These are phyloP conservation scores for Lithodes maja DNA, from an alignment of 2,888 invertebrate species.

Conservation along the genomic window DNA sequence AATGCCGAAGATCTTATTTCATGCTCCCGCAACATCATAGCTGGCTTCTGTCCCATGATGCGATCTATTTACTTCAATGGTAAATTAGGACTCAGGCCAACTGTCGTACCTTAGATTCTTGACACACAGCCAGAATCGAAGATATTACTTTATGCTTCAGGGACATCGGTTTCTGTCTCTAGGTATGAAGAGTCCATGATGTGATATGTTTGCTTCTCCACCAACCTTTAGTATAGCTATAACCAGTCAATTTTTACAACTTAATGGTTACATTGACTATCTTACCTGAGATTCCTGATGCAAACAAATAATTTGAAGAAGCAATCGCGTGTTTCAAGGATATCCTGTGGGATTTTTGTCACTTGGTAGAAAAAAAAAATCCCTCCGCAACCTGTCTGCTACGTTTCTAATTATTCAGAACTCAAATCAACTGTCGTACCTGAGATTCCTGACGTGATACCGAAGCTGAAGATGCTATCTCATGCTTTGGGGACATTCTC, in stretches of 20 bases:
- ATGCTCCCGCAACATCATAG: no score
- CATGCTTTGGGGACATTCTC: constrained; percentile 43
- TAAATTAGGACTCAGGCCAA: no score
- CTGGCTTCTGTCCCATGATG: no score
- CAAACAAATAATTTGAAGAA: background rate
- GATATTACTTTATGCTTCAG: background rate
- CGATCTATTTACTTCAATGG: no score
- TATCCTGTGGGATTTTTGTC: background rate
- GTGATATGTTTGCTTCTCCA: background rate
- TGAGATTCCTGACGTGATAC: constrained; percentile 37
- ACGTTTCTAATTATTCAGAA: background rate
- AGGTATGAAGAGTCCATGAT: background rate
- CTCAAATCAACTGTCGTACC: constrained; percentile 20
- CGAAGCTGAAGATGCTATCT: constrained; percentile 5
- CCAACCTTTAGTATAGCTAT: background rate
- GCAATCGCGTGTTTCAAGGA: background rate
- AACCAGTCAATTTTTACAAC: background rate
- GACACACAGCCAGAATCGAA: background rate
- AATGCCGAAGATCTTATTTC: no score
- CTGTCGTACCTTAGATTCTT: background rate
- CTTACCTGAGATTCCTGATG: background rate
- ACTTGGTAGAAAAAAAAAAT: background rate
- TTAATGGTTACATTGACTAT: background rate
- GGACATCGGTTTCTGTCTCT: background rate
- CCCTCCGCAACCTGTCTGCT: background rate